Conservation (phyloP, 2,888 invertebrate species). For the Ennomos quercinarius region DNA sequence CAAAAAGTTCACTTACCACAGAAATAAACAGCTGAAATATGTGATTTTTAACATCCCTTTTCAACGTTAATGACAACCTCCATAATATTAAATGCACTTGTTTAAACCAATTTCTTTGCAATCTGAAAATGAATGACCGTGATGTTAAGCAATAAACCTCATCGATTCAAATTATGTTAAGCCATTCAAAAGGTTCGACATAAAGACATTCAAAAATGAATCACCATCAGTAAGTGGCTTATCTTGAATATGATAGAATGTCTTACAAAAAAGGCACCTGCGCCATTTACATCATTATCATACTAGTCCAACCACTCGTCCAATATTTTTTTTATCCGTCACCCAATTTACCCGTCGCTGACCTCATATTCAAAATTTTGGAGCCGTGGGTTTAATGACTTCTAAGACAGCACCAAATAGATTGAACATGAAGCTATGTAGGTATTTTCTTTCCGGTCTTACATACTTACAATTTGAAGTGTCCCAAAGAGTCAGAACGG, state of each 20-base stretch:
- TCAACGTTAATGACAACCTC: constrained; percentile 87
- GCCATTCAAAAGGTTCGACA: constrained; percentile 32
- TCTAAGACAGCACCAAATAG: constrained; percentile 16
- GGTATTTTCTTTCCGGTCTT: constrained; percentile 16
- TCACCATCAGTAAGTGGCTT: constrained; percentile 38
- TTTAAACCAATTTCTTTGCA: constrained; percentile 77
- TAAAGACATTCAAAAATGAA: constrained; percentile 39
- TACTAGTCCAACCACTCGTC: constrained; percentile 19
- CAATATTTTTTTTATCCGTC: constrained; percentile 24
- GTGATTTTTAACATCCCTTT: constrained; percentile 85
- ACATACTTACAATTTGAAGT: constrained; percentile 50
- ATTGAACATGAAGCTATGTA: constrained; percentile 9
- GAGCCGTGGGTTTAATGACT: constrained; percentile 21
- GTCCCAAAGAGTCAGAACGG: constrained; percentile 33
- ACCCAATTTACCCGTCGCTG: constrained; percentile 21
- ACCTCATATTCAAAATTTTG: constrained; percentile 16
- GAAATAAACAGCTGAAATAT: constrained; percentile 82
- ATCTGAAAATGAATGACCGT: constrained; percentile 48
- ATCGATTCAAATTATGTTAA: constrained; percentile 15
- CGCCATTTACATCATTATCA: constrained; percentile 24
- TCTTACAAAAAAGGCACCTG: constrained; percentile 20
- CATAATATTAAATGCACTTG: constrained; percentile 89
- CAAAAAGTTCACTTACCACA: constrained; percentile 73
- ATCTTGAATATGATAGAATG: constrained; percentile 10
- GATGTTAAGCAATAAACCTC: constrained; percentile 1